phyloP scores from a whole-genome alignment of 2,113 vertebrate genomes.

The Pomatostomus ruficeps region DNA sequence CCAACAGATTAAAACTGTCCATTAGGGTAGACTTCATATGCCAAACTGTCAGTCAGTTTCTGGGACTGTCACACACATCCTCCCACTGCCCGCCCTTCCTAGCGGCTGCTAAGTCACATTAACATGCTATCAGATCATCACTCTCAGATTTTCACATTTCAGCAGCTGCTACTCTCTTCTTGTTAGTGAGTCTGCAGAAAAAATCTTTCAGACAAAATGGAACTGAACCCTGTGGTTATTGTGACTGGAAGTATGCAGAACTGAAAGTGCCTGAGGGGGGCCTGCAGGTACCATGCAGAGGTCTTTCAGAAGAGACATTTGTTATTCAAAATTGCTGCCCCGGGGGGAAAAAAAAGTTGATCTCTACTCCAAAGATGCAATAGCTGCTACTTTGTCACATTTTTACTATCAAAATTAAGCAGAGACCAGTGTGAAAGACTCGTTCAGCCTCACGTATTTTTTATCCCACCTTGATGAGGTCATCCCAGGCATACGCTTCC shows the following conservation, averaged over 20 bases:
- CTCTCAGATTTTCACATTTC: background rate
- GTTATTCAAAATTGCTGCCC: slow-evolving; percentile 2
- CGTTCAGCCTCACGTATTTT: background rate
- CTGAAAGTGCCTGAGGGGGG: background rate
- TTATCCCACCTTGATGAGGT: rapidly evolving
- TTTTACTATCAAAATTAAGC: background rate
- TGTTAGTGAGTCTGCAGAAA: slow-evolving; percentile 32
- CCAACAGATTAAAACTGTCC: background rate
- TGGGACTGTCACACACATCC: background rate
- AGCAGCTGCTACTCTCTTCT: slow-evolving; percentile 43
- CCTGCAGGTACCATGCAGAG: background rate
- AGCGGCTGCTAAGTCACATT: background rate
- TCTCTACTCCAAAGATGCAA: background rate
- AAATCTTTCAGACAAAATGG: slow-evolving; percentile 34
- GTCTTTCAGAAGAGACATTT: slow-evolving; percentile 9
- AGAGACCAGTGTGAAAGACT: background rate
- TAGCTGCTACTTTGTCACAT: background rate
- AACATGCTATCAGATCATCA: slow-evolving; percentile 33
- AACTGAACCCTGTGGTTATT: background rate
- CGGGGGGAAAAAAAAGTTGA: background rate
- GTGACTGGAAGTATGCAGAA: background rate
- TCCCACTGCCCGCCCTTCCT: background rate
- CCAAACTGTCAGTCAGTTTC: background rate
- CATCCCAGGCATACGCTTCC: background rate
- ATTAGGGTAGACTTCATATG: background rate